These are phyloP conservation scores for Thalassophryne amazonica DNA, from an alignment of 2,797 vertebrate species.

Conservation along the genomic window DNA sequence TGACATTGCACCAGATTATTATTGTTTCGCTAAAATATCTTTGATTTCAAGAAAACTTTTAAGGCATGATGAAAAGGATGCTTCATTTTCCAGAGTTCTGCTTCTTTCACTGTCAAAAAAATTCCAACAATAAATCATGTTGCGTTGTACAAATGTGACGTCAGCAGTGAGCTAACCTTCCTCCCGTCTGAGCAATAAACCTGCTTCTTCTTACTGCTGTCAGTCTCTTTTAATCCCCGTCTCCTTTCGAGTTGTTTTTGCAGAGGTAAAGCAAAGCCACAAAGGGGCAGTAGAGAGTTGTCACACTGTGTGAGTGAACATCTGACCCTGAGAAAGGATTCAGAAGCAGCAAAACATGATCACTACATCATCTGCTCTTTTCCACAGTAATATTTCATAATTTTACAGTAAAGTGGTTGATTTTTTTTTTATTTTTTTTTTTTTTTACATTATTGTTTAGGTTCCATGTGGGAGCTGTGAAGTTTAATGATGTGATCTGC, in stretches of 20 bases:
- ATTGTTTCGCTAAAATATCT: no score
- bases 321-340: background rate
- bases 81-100: slow-evolving; percentile 8
- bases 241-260: background rate
- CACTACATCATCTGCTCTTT: no score
- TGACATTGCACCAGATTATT: no score
- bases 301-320: background rate
- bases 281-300: slow-evolving; percentile 25
- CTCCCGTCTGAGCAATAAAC: slow-evolving; percentile 49
- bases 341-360: background rate
- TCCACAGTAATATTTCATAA: no score
- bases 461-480: no score
- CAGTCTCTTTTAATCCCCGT: background rate
- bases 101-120: background rate
- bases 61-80: background rate
- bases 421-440: no score
- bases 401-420: no score
- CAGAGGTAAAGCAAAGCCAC: slow-evolving; percentile 12
- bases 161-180: slow-evolving; percentile 31
- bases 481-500: no score
- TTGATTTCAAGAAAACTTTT: no score
- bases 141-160: slow-evolving; percentile 18
- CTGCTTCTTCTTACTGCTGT: slow-evolving; percentile 28
- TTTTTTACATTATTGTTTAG: no score
- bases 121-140: slow-evolving; percentile 1